These are phyloP conservation scores for Leptobrachium ailaonicum DNA, from an alignment of 2,113 vertebrate genomes.

Conservation along the genomic window DNA sequence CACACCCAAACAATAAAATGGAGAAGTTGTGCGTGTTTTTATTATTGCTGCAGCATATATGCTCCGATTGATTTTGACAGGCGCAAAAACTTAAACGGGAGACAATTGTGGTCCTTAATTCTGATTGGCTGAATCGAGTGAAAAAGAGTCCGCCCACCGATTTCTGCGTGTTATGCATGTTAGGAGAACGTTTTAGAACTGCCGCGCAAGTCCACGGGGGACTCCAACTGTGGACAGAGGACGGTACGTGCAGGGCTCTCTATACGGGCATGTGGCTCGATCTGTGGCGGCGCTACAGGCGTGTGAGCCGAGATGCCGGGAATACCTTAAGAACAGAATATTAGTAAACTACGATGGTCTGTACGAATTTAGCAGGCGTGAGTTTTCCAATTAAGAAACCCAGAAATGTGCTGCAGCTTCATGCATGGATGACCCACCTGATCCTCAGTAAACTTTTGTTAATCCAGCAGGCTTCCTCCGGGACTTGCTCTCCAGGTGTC, in stretches of 20 bases:
- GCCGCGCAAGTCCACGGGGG: conserved; percentile 26
- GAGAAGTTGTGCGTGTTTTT: no score
- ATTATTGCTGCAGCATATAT: no score
- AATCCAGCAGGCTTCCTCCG: no score
- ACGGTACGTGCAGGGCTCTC: conserved; percentile 14
- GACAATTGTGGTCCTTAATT: no score
- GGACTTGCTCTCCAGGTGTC: no score
- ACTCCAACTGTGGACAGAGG: background rate
- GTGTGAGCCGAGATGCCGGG: background rate
- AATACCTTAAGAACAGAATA: background rate
- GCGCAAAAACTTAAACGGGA: no score
- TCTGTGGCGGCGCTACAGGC: conserved; percentile 2
- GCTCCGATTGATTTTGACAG: no score
- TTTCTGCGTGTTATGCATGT: conserved; percentile 3
- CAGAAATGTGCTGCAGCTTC: conserved; percentile 47
- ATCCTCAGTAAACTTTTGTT: no score
- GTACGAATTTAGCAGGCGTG: background rate
- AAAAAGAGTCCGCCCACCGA: no score
- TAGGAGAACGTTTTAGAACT: conserved; percentile 9
- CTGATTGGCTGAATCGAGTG: no score
- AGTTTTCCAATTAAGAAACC: conserved; percentile 12
- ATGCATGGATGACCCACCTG: conserved; percentile 31
- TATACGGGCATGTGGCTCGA: conserved; percentile 17
- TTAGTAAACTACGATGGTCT: conserved; percentile 7
- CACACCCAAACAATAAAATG: no score